These are phyloP conservation scores for Julus scandinavius DNA, from an alignment of 2,888 invertebrate genomes.

Conservation along the genomic window DNA sequence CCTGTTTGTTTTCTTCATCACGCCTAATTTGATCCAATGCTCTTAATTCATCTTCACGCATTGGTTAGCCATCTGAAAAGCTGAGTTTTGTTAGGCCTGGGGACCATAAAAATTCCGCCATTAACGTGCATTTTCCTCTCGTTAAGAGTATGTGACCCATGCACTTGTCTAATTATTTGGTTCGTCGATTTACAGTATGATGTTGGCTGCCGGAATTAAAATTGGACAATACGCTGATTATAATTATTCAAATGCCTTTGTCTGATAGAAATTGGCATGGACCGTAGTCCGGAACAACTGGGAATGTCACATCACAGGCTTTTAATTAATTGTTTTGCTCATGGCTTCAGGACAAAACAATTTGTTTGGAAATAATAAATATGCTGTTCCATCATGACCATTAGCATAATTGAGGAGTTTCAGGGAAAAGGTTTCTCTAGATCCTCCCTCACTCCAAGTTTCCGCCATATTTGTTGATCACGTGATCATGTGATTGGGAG, in stretches of 20 bases:
- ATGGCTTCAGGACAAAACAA: slow-evolving; percentile 14
- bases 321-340: slow-evolving; percentile 30
- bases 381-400: neutral
- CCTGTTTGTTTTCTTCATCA: slow-evolving; percentile 33
- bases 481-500: neutral
- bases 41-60: slow-evolving; percentile 50
- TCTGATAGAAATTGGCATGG: neutral
- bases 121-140: slow-evolving; percentile 33
- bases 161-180: slow-evolving; percentile 41
- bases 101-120: slow-evolving; percentile 31
- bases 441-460: neutral
- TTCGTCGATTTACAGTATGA: slow-evolving; percentile 16
- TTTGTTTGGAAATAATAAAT: slow-evolving; percentile 26
- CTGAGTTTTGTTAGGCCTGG: neutral
- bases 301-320: neutral
- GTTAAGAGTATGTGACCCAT: neutral
- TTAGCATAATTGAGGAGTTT: neutral
- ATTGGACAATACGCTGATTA: slow-evolving; percentile 24
- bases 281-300: slow-evolving; percentile 30
- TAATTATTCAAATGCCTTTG: slow-evolving; percentile 27
- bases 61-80: slow-evolving; percentile 49
- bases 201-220: neutral
- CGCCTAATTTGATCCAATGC: slow-evolving; percentile 50
- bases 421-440: neutral
- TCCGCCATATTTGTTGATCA: neutral